Evolutionary conservation across 2,888 invertebrate species (phyloP).

Genomic region (Hymenopus coronatus): DNA sequence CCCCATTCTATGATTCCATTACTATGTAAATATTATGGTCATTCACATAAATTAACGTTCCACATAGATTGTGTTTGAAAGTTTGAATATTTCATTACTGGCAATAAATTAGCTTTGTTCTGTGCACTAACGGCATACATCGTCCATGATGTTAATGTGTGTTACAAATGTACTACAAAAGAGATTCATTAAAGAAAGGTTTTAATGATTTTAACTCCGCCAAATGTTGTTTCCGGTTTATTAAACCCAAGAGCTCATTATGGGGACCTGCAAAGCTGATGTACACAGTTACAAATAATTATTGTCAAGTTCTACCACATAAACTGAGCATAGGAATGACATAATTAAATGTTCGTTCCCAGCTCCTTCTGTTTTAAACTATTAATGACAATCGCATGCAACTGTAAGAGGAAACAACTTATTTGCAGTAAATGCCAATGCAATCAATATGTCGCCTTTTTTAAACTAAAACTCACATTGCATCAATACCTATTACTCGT

Average conservation of each 20-base stretch:
- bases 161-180: not conserved
- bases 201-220: not conserved
- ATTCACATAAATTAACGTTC: not conserved
- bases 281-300: not conserved
- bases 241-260: not conserved
- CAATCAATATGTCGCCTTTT: no score
- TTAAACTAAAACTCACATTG: no score
- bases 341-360: no score
- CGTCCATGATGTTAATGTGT: not conserved
- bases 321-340: no score
- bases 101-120: not conserved
- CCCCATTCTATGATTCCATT: not conserved
- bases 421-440: no score
- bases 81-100: not conserved
- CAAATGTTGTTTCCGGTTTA: not conserved
- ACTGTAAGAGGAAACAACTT: no score
- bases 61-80: not conserved
- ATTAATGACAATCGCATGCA: no score
- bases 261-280: not conserved
- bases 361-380: no score
- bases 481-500: no score
- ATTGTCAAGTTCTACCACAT: not conserved
- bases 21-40: not conserved
- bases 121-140: not conserved
- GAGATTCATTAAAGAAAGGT: not conserved